phyloP scores from a whole-genome alignment of 2,797 vertebrate genomes.

The Trachops cirrhosus region DNA sequence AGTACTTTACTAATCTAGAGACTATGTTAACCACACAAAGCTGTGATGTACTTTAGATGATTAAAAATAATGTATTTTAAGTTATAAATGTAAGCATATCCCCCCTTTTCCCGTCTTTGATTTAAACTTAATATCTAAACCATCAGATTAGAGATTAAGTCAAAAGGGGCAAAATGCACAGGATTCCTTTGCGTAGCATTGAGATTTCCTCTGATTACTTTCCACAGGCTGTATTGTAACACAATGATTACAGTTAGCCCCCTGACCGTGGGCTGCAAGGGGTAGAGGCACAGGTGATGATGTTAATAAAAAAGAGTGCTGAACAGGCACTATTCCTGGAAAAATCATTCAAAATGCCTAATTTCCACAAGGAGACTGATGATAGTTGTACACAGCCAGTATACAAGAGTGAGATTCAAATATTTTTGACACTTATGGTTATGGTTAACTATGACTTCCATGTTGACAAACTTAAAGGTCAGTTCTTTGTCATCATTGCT shows the following conservation, averaged over 20 bases:
- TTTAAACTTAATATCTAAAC: not conserved
- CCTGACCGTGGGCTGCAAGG: not conserved
- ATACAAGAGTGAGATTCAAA: not conserved
- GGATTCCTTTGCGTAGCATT: not conserved
- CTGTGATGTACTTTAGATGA: not conserved
- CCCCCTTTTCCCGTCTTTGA: not conserved
- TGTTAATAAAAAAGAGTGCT: not conserved
- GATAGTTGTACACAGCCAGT: not conserved
- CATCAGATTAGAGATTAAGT: not conserved
- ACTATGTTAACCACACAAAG: constrained; percentile 50
- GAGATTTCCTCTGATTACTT: not conserved
- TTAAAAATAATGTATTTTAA: not conserved
- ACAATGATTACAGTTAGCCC: not conserved
- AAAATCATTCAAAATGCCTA: not conserved
- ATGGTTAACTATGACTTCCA: not conserved
- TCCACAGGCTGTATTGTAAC: not conserved
- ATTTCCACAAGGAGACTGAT: not conserved
- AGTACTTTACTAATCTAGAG: constrained; percentile 63
- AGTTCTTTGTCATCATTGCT: not conserved
- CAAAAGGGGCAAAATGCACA: not conserved
- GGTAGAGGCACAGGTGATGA: not conserved
- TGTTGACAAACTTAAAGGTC: not conserved
- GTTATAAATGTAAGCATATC: not conserved
- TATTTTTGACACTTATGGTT: not conserved
- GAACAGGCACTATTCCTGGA: not conserved